These are phyloP conservation scores for Hypena proboscidalis DNA, from an alignment of 2,888 invertebrate genomes.

Conservation along the genomic window DNA sequence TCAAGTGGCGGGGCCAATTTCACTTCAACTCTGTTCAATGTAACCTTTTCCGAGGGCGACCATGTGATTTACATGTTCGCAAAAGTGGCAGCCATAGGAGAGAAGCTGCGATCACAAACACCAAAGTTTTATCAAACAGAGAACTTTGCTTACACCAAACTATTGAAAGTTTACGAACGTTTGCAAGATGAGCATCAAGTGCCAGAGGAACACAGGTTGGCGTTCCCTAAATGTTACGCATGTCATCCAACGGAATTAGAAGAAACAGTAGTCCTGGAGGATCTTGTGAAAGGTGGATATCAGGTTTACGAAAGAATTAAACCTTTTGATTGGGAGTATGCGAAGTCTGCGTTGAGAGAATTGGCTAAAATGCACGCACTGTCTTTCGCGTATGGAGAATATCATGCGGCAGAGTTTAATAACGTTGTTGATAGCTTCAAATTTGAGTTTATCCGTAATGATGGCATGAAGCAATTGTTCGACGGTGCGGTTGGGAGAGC, in stretches of 20 bases:
- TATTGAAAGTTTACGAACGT: conserved; percentile 23
- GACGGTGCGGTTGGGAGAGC: too few species aligned
- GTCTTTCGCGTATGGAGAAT: conserved; percentile 51
- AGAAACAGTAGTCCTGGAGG: conserved; percentile 57
- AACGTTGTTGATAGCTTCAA: neutral
- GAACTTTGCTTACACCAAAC: conserved; percentile 27
- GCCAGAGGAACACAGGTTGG: conserved; percentile 38
- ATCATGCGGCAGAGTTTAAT: conserved; percentile 47
- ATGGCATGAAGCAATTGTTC: too few species aligned
- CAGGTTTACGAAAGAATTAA: conserved; percentile 45
- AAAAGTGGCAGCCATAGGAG: conserved; percentile 35
- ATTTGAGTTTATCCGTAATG: too few species aligned
- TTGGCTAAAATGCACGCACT: conserved; percentile 62
- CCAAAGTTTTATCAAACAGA: conserved; percentile 29
- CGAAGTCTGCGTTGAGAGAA: conserved; percentile 45
- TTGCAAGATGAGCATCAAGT: conserved; percentile 35
- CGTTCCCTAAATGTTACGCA: conserved; percentile 46
- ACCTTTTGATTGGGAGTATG: conserved; percentile 46
- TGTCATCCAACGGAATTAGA: conserved; percentile 31
- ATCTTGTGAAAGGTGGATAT: conserved; percentile 48
- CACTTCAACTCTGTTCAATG: conserved; percentile 43
- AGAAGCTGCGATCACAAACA: conserved; percentile 44
- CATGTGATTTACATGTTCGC: conserved; percentile 45
- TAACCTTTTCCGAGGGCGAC: conserved; percentile 28
- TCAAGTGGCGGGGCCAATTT: conserved; percentile 54